Conservation (phyloP, 2,113 vertebrate genomes). For the Planiliza haematocheilus region DNA sequence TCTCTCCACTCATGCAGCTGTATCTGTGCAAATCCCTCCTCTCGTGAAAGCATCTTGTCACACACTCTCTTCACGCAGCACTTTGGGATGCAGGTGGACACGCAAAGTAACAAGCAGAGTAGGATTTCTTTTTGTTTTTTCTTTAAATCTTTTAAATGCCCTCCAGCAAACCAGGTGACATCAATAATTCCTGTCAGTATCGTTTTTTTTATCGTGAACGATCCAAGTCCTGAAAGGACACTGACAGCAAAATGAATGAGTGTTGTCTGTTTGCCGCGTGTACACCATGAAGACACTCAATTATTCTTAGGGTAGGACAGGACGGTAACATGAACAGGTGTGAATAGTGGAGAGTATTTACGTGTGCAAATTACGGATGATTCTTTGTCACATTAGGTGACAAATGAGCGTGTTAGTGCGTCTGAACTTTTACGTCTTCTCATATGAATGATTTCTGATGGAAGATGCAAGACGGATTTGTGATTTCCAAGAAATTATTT, state of each 20-base stretch:
- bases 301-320: constrained; percentile 5
- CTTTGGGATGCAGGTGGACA: not conserved
- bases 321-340: not conserved
- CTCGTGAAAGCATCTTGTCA: constrained; percentile 16
- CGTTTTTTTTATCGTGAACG: constrained; percentile 22
- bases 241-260: constrained; percentile 12
- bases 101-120: not conserved
- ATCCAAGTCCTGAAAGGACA: constrained; percentile 6
- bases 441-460: constrained; percentile 36
- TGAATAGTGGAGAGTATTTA: constrained; percentile 15
- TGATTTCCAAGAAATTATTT: not conserved
- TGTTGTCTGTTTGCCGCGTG: not conserved
- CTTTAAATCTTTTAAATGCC: constrained; percentile 9
- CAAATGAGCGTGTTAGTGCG: not conserved
- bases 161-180: not conserved
- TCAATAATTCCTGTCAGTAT: constrained; percentile 22
- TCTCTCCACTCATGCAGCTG: constrained; percentile 39
- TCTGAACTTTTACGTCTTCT: constrained; percentile 23
- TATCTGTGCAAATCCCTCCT: constrained; percentile 39
- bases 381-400: constrained; percentile 5
- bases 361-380: not conserved
- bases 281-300: not conserved
- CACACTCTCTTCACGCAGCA: constrained; percentile 16
- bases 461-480: not conserved
- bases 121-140: not conserved